phyloP scores from a whole-genome alignment of 2,797 vertebrate genomes.

The Chaenodraco wilsoni region DNA sequence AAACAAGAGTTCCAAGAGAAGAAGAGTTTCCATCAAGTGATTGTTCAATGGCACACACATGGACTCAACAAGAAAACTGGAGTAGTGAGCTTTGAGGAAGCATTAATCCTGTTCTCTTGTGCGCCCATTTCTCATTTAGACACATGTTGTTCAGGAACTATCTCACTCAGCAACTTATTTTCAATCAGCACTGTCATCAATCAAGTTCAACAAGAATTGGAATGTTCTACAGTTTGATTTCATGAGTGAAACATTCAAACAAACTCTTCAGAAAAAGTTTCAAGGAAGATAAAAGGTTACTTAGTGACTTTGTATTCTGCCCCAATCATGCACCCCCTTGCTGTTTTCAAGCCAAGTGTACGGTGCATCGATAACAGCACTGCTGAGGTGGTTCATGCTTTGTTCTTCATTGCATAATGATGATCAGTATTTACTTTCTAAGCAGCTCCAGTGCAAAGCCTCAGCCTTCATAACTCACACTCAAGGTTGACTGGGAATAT shows the following conservation, averaged over 20 bases:
- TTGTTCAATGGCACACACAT: conserved; percentile 12
- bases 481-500: conserved; percentile 64
- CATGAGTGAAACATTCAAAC: neutral
- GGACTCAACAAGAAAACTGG: conserved; percentile 26
- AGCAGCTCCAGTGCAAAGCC: conserved; percentile 33
- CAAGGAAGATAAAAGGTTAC: conserved; percentile 6
- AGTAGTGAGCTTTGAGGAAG: conserved; percentile 8
- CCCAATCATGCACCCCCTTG: conserved; percentile 43
- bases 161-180: conserved; percentile 12
- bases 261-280: conserved; percentile 8
- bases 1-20: conserved; percentile 15
- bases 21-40: conserved; percentile 31
- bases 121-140: conserved; percentile 13
- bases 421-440: conserved; percentile 56
- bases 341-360: conserved; percentile 43
- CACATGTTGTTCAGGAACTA: conserved; percentile 9
- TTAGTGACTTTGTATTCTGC: neutral
- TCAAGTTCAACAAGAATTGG: conserved; percentile 16
- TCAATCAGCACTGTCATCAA: neutral
- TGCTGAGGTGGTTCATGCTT: conserved; percentile 49
- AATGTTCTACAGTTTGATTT: neutral
- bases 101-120: conserved; percentile 20
- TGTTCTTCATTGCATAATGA: conserved; percentile 46
- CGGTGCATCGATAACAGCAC: conserved; percentile 48
- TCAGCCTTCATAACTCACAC: conserved; percentile 59